Conservation (phyloP, 2,797 vertebrate genomes). For the Acestrorhynchus altus region DNA sequence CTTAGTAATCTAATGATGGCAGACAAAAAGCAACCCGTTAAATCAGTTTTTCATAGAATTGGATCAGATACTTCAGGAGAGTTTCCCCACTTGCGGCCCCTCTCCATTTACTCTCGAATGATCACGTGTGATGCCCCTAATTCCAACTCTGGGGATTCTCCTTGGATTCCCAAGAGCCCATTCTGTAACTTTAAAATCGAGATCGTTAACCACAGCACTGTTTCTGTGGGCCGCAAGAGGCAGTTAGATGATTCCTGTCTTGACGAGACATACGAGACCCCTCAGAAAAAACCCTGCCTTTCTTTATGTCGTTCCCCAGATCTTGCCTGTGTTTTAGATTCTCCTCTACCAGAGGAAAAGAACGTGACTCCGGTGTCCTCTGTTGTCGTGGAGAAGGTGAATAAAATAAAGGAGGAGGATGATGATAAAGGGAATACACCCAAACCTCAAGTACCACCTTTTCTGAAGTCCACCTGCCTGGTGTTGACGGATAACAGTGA, state of each 20-base stretch:
- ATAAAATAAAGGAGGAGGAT: neutral
- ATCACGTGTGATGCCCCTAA: neutral
- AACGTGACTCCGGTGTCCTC: neutral
- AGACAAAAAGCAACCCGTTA: neutral
- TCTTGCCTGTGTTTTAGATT: conserved; percentile 50
- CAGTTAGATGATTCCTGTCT: conserved; percentile 52
- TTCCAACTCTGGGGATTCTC: neutral
- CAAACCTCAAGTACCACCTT: neutral
- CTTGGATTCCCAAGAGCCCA: neutral
- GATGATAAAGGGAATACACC: neutral
- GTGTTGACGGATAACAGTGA: neutral
- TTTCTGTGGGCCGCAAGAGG: conserved; percentile 27
- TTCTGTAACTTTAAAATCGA: conserved; percentile 46
- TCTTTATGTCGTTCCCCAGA: conserved; percentile 38
- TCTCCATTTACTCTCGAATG: conserved; percentile 46
- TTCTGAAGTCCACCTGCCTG: neutral
- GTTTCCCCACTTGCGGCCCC: conserved; percentile 48
- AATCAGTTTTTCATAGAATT: neutral
- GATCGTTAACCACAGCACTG: conserved; percentile 41
- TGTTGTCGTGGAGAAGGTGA: neutral
- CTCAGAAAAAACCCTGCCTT: conserved; percentile 43
- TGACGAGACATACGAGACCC: conserved; percentile 51
- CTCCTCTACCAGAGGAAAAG: neutral
- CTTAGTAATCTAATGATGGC: conserved; percentile 17
- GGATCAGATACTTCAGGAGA: neutral